These are phyloP conservation scores for Dioctria linearis DNA, from an alignment of 2,888 invertebrate genomes.

Conservation along the genomic window DNA sequence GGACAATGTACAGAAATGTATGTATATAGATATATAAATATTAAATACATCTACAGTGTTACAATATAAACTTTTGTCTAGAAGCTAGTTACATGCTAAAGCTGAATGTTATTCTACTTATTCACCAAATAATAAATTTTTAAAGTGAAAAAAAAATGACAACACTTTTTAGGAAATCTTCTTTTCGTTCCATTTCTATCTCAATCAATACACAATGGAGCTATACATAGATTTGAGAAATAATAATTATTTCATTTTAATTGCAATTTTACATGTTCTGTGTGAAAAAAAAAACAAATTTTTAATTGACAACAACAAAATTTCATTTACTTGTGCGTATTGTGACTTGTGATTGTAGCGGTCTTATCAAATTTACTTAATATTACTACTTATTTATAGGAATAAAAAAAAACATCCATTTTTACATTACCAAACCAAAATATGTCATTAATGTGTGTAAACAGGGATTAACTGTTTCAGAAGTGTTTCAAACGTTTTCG, in stretches of 20 bases:
- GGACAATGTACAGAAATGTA: slow-evolving; percentile 43
- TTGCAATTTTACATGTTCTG: not conserved
- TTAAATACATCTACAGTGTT: slow-evolving; percentile 41
- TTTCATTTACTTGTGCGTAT: too few relatives aligned
- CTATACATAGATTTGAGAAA: not conserved
- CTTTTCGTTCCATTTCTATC: not conserved
- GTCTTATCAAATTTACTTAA: too few relatives aligned
- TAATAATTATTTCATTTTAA: not conserved
- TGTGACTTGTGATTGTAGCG: too few relatives aligned
- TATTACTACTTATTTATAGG: too few relatives aligned
- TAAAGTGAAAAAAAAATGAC: not conserved
- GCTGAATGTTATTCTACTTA: slow-evolving; percentile 4
- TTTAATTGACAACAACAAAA: too few relatives aligned
- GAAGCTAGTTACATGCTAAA: slow-evolving; percentile 46
- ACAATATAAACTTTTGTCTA: slow-evolving; percentile 40
- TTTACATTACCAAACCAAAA: too few relatives aligned
- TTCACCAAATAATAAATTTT: not conserved
- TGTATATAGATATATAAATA: slow-evolving; percentile 8
- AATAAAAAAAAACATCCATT: too few relatives aligned
- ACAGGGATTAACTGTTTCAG: too few relatives aligned
- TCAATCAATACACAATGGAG: not conserved
- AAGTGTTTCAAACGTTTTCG: too few relatives aligned
- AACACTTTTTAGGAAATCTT: not conserved
- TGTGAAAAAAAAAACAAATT: too few relatives aligned
- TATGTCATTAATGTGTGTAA: too few relatives aligned